Evolutionary conservation across 2,113 vertebrate genomes (phyloP).

Genomic region (Neomonachus schauinslandi): DNA sequence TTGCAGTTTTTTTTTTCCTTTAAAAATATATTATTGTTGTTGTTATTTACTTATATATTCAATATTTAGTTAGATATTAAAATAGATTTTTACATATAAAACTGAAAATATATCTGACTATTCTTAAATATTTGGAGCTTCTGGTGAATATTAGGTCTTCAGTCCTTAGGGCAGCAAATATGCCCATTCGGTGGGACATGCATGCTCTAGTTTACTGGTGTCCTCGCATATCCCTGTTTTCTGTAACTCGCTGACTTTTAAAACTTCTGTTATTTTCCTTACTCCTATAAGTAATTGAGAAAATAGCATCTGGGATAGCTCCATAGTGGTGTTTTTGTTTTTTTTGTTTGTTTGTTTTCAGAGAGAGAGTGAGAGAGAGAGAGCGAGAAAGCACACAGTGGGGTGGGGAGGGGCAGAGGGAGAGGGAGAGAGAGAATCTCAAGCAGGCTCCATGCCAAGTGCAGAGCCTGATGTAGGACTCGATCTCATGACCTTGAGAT

Average conservation of each 20-base stretch:
- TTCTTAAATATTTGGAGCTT: neutral
- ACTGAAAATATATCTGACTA: neutral
- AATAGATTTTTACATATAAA: neutral
- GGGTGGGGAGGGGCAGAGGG: neutral
- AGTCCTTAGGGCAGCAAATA: neutral
- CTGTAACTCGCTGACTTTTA: neutral
- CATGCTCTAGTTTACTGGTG: neutral
- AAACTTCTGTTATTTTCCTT: neutral
- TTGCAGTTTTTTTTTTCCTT: neutral
- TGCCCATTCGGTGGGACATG: neutral
- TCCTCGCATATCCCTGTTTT: neutral
- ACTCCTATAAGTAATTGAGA: neutral
- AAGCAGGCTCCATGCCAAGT: neutral
- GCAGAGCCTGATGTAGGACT: neutral
- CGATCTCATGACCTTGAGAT: neutral
- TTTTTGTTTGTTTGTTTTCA: neutral
- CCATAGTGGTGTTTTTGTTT: neutral
- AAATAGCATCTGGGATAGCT: neutral
- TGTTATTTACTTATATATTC: neutral
- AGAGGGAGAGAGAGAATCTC: neutral
- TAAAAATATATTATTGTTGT: constrained; percentile 7
- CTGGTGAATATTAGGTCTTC: neutral
- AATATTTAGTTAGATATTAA: neutral
- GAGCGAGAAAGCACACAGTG: neutral
- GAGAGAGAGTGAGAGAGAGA: too few species aligned